Evolutionary conservation across 2,113 vertebrate species (phyloP).

Genomic region (Thamnaconus septentrionalis): DNA sequence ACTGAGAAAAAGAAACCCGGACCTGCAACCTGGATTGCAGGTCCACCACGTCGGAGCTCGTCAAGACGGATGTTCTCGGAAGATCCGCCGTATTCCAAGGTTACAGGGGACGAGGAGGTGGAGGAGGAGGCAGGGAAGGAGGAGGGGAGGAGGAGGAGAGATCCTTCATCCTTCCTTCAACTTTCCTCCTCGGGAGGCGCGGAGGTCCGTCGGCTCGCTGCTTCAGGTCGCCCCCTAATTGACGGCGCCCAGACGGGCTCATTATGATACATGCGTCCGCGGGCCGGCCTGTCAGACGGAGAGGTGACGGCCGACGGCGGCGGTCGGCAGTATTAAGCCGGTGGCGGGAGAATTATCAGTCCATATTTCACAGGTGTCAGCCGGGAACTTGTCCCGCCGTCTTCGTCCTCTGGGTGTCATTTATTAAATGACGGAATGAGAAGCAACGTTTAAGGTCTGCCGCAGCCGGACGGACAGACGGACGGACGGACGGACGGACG

Average conservation of each 20-base stretch:
- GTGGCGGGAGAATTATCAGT: slow-evolving; percentile 63
- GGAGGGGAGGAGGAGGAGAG: not conserved
- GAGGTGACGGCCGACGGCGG: slow-evolving; percentile 16
- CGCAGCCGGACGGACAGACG: slow-evolving; percentile 13
- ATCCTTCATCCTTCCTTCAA: slow-evolving; percentile 23
- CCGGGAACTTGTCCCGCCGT: slow-evolving; percentile 49
- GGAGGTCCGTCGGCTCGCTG: slow-evolving; percentile 24
- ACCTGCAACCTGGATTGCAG: too few relatives aligned
- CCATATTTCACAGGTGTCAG: slow-evolving; percentile 63
- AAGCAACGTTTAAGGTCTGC: slow-evolving; percentile 49
- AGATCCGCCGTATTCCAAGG: too few relatives aligned
- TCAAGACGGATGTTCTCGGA: too few relatives aligned
- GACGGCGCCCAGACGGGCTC: slow-evolving; percentile 47
- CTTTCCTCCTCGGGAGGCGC: slow-evolving; percentile 28
- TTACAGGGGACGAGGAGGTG: too few relatives aligned
- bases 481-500: slow-evolving; percentile 21
- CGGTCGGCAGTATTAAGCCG: slow-evolving; percentile 35
- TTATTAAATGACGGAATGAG: slow-evolving; percentile 63
- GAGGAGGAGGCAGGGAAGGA: not conserved
- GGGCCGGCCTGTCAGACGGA: slow-evolving; percentile 47
- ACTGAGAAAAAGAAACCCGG: too few relatives aligned
- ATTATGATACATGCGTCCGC: slow-evolving; percentile 55
- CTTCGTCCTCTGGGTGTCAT: slow-evolving; percentile 69
- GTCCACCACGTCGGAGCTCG: too few relatives aligned
- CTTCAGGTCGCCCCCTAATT: slow-evolving; percentile 52